Evolutionary conservation across 2,888 invertebrate genomes (phyloP).

Genomic region (Pseudococcus viburni): DNA sequence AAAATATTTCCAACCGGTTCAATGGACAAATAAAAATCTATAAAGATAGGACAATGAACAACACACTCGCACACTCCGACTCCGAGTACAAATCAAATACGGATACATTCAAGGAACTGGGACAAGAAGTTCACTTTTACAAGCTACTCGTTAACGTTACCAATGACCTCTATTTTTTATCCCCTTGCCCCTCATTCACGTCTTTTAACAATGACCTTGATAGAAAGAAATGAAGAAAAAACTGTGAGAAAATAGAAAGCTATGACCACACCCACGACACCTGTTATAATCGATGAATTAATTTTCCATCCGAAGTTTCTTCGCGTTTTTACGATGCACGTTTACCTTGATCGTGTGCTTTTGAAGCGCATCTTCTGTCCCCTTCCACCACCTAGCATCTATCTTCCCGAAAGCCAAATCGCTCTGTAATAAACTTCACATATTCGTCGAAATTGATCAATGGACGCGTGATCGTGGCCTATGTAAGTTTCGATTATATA

Average conservation of each 20-base stretch:
- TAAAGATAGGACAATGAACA: constrained; percentile 62
- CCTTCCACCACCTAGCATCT: not conserved
- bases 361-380: not conserved
- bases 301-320: constrained; percentile 31
- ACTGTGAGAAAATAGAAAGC: constrained; percentile 63
- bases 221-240: constrained; percentile 40
- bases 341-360: not conserved
- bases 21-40: constrained; percentile 61
- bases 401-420: not conserved
- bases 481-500: not conserved
- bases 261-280: constrained; percentile 59
- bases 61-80: not conserved
- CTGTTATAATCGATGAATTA: constrained; percentile 45
- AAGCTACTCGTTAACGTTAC: constrained; percentile 58
- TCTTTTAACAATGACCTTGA: constrained; percentile 61
- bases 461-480: not conserved
- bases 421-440: not conserved
- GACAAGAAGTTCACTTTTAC: constrained; percentile 66
- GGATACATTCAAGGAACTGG: constrained; percentile 65
- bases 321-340: not conserved
- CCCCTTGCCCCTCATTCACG: not conserved
- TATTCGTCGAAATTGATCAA: not conserved
- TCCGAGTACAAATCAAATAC: constrained; percentile 64
- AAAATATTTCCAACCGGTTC: constrained; percentile 61
- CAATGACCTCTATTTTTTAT: constrained; percentile 62